Conservation (phyloP, 1,140 invertebrate genomes). For the Thaumatotibia leucotreta region DNA sequence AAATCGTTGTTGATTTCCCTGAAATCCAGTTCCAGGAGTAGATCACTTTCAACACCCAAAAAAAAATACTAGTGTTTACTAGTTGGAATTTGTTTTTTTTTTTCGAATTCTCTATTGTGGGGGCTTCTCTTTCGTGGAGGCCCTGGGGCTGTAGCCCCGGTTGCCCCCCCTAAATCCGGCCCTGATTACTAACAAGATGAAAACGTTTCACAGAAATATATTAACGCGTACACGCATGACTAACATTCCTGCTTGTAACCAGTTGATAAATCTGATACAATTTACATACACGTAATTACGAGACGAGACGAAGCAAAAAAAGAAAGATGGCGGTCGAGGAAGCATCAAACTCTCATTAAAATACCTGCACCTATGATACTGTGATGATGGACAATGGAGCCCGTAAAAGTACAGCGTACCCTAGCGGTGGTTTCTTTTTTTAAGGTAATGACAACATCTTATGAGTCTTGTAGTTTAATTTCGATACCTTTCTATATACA, state of each 20-base stretch:
- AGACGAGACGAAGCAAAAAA: constrained; percentile 28
- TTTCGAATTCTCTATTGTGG: no score
- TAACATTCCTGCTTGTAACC: constrained; percentile 39
- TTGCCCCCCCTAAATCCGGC: no score
- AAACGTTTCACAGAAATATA: constrained; percentile 10
- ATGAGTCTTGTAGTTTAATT: not conserved
- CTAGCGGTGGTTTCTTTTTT: not conserved
- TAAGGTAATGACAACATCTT: not conserved
- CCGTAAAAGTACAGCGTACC: not conserved
- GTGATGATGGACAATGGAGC: not conserved
- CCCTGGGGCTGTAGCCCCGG: no score
- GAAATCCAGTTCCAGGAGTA: no score
- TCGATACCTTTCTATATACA: no score
- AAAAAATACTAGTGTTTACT: no score
- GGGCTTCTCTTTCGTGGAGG: no score
- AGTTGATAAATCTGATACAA: constrained; percentile 55
- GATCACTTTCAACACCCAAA: no score
- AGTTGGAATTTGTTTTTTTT: no score
- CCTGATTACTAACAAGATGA: no score
- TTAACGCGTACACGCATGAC: constrained; percentile 27
- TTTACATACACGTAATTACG: constrained; percentile 50
- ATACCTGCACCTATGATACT: constrained; percentile 21
- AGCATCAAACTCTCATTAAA: constrained; percentile 40
- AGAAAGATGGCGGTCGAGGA: constrained; percentile 21
- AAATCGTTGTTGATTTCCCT: no score